Percentiles rank a stretch among this genome's conserved stretches.
Conservation (phyloP, 2,888 invertebrate species). For the Lithophane leautieri region DNA sequence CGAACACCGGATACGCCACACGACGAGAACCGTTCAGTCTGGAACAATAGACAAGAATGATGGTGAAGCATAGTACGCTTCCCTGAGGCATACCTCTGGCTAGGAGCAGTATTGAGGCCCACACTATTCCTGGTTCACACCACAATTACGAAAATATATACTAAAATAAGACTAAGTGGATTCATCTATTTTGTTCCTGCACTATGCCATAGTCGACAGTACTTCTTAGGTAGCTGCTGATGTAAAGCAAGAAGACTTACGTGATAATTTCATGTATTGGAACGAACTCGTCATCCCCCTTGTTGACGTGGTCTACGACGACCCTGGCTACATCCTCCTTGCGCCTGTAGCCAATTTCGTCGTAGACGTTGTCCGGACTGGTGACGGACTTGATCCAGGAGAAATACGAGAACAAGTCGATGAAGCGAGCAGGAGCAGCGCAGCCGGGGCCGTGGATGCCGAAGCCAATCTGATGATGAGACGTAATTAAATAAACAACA, state of each 20-base stretch:
- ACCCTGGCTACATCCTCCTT: background rate
- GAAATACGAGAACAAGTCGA: conserved; percentile 71
- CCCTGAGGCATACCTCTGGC: background rate
- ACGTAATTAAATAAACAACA: background rate
- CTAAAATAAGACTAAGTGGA: background rate
- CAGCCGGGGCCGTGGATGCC: conserved; percentile 80
- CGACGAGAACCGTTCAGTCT: conserved; percentile 7
- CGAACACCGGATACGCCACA: background rate
- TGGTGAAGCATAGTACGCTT: background rate
- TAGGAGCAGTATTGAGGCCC: background rate
- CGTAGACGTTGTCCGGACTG: conserved; percentile 39
- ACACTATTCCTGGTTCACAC: background rate
- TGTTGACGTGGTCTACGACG: too few species aligned
- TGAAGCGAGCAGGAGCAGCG: conserved; percentile 76
- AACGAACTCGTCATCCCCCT: conserved; percentile 2
- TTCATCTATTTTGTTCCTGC: background rate
- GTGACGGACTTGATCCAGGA: conserved; percentile 74
- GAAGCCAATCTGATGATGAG: conserved; percentile 75
- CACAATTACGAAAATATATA: background rate
- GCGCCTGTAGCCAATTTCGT: conserved; percentile 29
- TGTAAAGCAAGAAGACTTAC: conserved; percentile 21
- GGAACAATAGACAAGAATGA: conserved; percentile 3
- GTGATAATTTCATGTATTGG: conserved; percentile 15
- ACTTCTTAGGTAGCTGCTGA: background rate
- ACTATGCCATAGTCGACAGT: background rate